Base-by-base conservation (phyloP, 2,113 vertebrate species). In the Gavialis gangeticus region DNA sequence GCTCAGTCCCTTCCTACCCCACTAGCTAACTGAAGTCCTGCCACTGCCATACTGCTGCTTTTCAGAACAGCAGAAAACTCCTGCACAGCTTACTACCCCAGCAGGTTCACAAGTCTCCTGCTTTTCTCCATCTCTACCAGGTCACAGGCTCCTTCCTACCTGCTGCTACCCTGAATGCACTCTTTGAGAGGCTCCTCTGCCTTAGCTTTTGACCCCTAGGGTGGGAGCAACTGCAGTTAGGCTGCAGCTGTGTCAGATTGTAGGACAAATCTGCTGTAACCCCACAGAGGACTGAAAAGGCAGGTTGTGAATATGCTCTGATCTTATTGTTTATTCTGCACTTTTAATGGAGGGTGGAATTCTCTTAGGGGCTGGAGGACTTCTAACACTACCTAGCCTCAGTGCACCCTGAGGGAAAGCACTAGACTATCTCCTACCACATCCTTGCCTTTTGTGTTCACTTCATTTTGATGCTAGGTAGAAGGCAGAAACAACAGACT, bases 11-110 rank as follows among this genome's bases (percentile, higher is more conserved):
- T 69, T n/a, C 30, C 30, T 21, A 17, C 67, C 17, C n/a, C n/a
- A 69, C 16, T 69, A 69, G 34, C 30, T 9, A 12, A 11, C 24
- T 46, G 22, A 22, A 71, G 19, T 71, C 18, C 67, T 34, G 14
- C 34, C 22, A 73, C 22, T 37, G 34, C 12, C 22, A 67, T 64
- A 54, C 27, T 77, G n/a, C 54, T 84, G n/a, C 25, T 79, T 10
- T 69, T 9, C 3, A n/a, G 60, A 37, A 59, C 0, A 0, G 1
- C 9, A 57, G 17, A 27, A 60, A 28, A 46, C 54, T 67, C 30
- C 69, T 79, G 24, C 9, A 8, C 24, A 62, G 12, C 64, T 85
- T 60, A 27, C 8, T 15, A 46, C 17, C 9, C 18, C 75, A 21
- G 24, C 86, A 10, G 17, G 12, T 5, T 75, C n/a, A 81, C 15